phyloP scores from a whole-genome alignment of 1,140 invertebrate genomes.

The Anadara kagoshimensis region DNA sequence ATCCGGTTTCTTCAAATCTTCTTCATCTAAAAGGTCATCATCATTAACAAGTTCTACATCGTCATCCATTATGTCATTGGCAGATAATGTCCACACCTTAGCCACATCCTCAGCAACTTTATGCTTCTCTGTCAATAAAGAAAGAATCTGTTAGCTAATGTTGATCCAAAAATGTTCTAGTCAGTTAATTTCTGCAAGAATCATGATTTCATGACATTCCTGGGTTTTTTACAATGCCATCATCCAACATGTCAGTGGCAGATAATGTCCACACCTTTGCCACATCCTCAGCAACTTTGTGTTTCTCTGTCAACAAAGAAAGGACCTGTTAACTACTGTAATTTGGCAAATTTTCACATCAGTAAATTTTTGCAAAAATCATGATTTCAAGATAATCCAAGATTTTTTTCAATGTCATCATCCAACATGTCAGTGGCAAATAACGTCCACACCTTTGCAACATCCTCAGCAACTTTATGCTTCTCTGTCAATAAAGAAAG shows the following conservation, averaged over 20 bases:
- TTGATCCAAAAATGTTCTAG: no score
- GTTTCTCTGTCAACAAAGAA: background rate
- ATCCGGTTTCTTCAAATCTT: constrained; percentile 90
- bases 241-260: constrained; percentile 76
- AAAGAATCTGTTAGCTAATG: no score
- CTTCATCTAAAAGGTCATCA: constrained; percentile 90
- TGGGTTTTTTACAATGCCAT: no score
- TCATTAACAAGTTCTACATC: constrained; percentile 90
- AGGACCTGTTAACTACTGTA: no score
- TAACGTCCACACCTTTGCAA: constrained; percentile 81
- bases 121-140: background rate
- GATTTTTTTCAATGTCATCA: no score
- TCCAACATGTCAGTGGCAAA: constrained; percentile 75
- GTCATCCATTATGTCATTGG: constrained; percentile 77
- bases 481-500: background rate
- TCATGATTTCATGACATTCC: no score
- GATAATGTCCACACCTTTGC: constrained; percentile 81
- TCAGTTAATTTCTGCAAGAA: no score
- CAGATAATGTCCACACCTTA: constrained; percentile 81
- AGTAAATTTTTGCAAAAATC: no score
- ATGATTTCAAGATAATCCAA: no score
- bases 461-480: constrained; percentile 46
- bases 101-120: constrained; percentile 56
- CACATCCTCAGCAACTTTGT: constrained; percentile 50
- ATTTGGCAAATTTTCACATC: no score